Evolutionary conservation across 2,888 invertebrate genomes (phyloP).

Genomic region (Drosophila diplacantha): DNA sequence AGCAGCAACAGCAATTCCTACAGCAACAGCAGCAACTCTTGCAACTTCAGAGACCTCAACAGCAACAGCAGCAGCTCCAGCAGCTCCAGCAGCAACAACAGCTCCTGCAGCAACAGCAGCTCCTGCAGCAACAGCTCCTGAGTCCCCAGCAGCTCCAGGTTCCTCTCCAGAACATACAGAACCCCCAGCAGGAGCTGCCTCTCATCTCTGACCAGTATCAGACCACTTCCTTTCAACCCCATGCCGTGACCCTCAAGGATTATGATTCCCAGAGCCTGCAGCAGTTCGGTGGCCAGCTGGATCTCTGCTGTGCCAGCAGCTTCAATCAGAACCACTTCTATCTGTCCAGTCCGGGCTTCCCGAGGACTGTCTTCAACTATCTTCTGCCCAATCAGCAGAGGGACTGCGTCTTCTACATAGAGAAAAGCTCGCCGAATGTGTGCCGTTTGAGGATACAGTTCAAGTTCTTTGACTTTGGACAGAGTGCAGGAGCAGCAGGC

Average conservation of each 20-base stretch:
- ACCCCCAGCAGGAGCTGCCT: slow-evolving; percentile 51
- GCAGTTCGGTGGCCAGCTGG: slow-evolving; percentile 54
- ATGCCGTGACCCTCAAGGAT: slow-evolving; percentile 50
- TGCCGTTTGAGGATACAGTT: slow-evolving; percentile 80
- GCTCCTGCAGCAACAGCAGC: slow-evolving; percentile 15
- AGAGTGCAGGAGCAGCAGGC: slow-evolving; percentile 26
- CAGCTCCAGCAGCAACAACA: slow-evolving; percentile 7
- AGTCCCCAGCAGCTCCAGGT: slow-evolving; percentile 15
- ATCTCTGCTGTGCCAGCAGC: slow-evolving; percentile 77
- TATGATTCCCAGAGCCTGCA: slow-evolving; percentile 53
- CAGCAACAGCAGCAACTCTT: slow-evolving; percentile 30
- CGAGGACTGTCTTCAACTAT: slow-evolving; percentile 75
- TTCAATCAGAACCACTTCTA: slow-evolving; percentile 79
- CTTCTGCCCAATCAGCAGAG: slow-evolving; percentile 69
- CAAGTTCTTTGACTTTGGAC: slow-evolving; percentile 80
- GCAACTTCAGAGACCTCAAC: slow-evolving; percentile 18
- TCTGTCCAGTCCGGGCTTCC: slow-evolving; percentile 81
- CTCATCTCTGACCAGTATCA: slow-evolving; percentile 60
- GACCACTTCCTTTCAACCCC: slow-evolving; percentile 50
- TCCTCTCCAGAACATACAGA: slow-evolving; percentile 11
- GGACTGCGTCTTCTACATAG: slow-evolving; percentile 80
- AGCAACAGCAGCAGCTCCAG: slow-evolving; percentile 8
- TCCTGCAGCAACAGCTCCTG: slow-evolving; percentile 8
- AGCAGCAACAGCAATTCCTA: slow-evolving; percentile 12
- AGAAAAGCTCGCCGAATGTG: slow-evolving; percentile 78